These are phyloP conservation scores for Peromyscus polionotus DNA, from an alignment of 2,113 vertebrate genomes.

Conservation along the genomic window DNA sequence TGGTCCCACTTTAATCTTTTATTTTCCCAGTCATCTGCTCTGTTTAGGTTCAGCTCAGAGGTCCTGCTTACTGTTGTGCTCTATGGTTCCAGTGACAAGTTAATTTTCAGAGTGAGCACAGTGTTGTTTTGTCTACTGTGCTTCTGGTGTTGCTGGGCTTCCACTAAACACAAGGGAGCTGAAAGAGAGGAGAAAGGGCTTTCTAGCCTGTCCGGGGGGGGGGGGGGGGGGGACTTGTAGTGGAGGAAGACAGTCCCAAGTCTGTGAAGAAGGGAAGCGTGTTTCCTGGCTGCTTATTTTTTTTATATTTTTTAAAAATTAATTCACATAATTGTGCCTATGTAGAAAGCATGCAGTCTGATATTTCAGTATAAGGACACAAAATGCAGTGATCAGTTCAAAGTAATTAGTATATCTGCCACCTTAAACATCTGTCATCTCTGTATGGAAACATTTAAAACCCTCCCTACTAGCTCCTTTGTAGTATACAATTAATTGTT, in stretches of 20 bases:
- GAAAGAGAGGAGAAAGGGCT: background rate
- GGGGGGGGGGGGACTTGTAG: background rate
- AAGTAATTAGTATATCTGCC: background rate
- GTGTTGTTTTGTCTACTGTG: background rate
- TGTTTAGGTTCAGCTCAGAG: background rate
- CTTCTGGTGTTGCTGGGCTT: background rate
- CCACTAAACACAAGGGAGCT: background rate
- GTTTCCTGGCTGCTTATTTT: background rate
- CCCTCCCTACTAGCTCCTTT: background rate
- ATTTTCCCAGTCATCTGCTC: background rate
- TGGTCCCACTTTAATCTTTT: background rate
- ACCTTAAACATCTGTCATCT: constrained; percentile 18
- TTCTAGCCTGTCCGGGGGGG: background rate
- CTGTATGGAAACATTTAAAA: background rate
- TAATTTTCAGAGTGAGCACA: background rate
- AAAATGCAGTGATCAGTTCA: background rate
- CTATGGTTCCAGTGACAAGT: background rate
- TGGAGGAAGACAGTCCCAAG: background rate
- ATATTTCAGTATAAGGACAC: background rate
- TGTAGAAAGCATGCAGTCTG: background rate
- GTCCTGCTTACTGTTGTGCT: background rate
- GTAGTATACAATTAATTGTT: background rate
- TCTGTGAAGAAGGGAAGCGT: background rate
- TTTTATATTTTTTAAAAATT: background rate
- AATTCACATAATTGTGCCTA: background rate